Evolutionary conservation across 2,888 invertebrate genomes (phyloP).

Genomic region (Conomelus anceps): DNA sequence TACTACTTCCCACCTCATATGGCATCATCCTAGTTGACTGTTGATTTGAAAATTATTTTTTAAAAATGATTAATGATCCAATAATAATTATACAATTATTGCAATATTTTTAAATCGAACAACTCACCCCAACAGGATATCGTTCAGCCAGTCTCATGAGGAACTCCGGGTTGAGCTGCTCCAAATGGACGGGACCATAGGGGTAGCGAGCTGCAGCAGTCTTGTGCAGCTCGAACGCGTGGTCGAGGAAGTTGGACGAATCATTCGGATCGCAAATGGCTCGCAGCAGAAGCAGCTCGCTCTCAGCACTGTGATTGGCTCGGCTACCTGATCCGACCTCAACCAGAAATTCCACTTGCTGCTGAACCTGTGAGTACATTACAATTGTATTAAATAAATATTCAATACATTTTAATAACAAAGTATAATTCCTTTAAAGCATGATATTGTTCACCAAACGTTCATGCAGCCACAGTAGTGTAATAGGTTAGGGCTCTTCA

Average conservation of each 20-base stretch:
- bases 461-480: no score
- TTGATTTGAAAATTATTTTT: no score
- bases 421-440: no score
- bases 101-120: not conserved
- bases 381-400: no score
- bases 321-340: conserved; percentile 59
- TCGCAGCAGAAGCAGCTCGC: conserved; percentile 59
- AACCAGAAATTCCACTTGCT: conserved; percentile 79
- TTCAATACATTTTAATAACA: not conserved
- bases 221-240: conserved; percentile 53
- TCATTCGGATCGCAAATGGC: conserved; percentile 39
- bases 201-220: conserved; percentile 43
- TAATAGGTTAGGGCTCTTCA: no score
- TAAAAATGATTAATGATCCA: no score
- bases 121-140: conserved; percentile 56
- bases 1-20: no score
- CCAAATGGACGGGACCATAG: conserved; percentile 68
- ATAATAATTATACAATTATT: not conserved
- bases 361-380: conserved; percentile 56
- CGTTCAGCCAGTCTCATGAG: conserved; percentile 70
- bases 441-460: no score
- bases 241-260: conserved; percentile 40
- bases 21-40: no score
- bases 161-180: conserved; percentile 77
- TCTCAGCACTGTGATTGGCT: conserved; percentile 49